Evolutionary conservation across 2,113 vertebrate species (phyloP).

Genomic region (Saccopteryx leptura): DNA sequence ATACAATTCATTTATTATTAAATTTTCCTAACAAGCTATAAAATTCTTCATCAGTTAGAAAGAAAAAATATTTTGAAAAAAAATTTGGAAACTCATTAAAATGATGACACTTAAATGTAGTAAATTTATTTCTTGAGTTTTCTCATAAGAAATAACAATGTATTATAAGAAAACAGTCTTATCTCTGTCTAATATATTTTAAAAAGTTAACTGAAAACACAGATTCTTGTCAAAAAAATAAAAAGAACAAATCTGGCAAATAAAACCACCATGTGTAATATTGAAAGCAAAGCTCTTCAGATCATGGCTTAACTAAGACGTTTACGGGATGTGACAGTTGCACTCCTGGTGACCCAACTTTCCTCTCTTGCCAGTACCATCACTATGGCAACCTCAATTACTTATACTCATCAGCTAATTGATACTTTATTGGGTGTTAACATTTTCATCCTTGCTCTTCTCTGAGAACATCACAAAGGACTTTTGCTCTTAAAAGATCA

Average conservation of each 20-base stretch:
- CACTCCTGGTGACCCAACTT: not conserved
- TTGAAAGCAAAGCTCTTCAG: not conserved
- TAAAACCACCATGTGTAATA: not conserved
- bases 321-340: not conserved
- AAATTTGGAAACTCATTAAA: not conserved
- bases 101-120: not conserved
- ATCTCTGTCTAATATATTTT: not conserved
- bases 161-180: not conserved
- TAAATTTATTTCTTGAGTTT: not conserved
- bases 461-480: slow-evolving; percentile 39
- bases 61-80: not conserved
- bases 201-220: slow-evolving; percentile 8
- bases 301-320: not conserved
- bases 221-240: not conserved
- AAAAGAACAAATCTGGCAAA: not conserved
- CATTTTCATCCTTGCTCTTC: slow-evolving; percentile 26
- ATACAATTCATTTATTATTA: not conserved
- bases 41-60: not conserved
- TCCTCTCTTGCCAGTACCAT: not conserved
- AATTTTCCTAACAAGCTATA: not conserved
- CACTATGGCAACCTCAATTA: slow-evolving; percentile 74
- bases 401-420: slow-evolving; percentile 39
- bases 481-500: not conserved
- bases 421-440: slow-evolving; percentile 54
- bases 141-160: not conserved